These are phyloP conservation scores for Lepidonotus clava DNA, from an alignment of 2,888 invertebrate genomes.

Conservation along the genomic window DNA sequence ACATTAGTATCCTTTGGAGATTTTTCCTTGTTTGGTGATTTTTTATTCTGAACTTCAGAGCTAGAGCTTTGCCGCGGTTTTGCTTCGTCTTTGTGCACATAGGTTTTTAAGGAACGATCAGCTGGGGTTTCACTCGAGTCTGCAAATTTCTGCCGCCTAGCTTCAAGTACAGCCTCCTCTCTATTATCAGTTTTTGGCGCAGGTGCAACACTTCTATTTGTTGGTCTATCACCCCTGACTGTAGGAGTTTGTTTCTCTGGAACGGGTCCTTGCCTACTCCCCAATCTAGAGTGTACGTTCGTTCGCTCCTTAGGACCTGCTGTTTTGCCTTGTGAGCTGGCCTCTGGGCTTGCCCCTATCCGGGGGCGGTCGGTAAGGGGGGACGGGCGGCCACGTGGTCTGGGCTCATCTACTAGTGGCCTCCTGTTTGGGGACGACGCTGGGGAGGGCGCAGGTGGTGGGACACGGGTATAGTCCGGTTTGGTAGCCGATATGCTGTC, in stretches of 20 bases:
- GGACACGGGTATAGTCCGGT: conserved; percentile 13
- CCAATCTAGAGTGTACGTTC: no score
- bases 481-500: neutral
- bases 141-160: neutral
- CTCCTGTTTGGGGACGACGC: neutral
- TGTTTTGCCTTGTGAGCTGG: neutral
- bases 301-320: neutral
- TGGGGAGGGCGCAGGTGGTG: conserved; percentile 3
- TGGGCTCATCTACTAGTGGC: no score
- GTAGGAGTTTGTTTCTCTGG: neutral
- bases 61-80: neutral
- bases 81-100: no score
- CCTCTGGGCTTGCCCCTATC: neutral
- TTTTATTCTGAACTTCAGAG: neutral
- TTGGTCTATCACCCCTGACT: neutral
- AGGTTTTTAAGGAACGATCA: no score
- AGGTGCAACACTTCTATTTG: neutral
- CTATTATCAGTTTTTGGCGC: neutral
- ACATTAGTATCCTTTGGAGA: neutral
- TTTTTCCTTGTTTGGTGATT: no score
- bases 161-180: neutral
- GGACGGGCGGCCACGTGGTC: no score
- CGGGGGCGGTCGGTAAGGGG: no score
- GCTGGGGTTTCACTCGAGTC: neutral
- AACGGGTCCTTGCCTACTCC: neutral